phyloP scores from a whole-genome alignment of 2,888 invertebrate species.

The Aphidius colemani region DNA sequence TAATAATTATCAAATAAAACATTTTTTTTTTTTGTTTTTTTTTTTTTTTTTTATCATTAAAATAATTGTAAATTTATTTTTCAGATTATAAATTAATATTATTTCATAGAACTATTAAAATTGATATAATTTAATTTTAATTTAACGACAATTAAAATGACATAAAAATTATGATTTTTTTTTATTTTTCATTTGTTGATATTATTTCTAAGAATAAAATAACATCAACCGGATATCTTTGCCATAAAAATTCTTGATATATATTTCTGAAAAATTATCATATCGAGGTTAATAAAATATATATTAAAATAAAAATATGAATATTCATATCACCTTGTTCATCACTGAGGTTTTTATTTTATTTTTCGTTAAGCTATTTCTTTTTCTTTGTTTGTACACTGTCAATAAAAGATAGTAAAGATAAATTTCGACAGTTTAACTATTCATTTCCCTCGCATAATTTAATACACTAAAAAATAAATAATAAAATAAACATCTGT shows the following conservation, averaged over 20 bases:
- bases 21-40: no score
- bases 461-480: background rate
- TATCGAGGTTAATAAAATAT: no score
- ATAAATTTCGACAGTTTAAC: constrained; percentile 52
- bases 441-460: constrained; percentile 39
- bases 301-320: no score
- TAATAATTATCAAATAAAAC: constrained; percentile 41
- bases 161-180: no score
- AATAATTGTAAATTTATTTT: background rate
- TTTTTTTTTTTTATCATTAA: background rate
- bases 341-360: no score
- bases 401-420: constrained; percentile 45
- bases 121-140: background rate
- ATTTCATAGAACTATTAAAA: constrained; percentile 5
- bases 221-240: no score
- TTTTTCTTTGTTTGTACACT: constrained; percentile 6
- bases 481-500: no score
- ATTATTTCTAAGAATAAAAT: constrained; percentile 19
- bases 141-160: background rate
- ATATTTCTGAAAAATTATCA: no score
- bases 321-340: no score
- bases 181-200: background rate
- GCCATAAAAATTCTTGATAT: no score
- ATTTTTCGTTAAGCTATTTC: no score
- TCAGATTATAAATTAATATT: background rate